A percentile compares a stretch with the other conserved stretches of the same genome.
phyloP scores from a whole-genome alignment of 2,888 invertebrate species.

The Ferrisia virgata region DNA sequence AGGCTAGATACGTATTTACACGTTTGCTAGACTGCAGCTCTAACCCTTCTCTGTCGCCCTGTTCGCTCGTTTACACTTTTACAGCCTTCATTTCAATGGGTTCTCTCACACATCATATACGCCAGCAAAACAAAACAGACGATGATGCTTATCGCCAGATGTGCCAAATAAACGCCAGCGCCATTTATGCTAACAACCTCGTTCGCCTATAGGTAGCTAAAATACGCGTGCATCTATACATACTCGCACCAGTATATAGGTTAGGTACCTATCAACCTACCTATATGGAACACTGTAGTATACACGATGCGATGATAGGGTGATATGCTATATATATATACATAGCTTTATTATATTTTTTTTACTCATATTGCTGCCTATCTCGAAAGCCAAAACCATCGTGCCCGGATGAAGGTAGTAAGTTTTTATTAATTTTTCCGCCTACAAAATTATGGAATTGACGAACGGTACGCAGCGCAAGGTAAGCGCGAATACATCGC shows the following conservation, averaged over 20 bases:
- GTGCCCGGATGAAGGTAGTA: not conserved
- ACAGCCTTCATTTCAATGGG: no score
- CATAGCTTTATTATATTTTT: not conserved
- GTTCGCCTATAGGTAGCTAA: not conserved
- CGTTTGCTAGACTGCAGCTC: not conserved
- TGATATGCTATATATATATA: not conserved
- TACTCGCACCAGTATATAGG: no score
- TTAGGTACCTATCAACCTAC: no score
- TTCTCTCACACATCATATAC: no score
- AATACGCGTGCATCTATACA: no score
- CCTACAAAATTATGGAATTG: no score
- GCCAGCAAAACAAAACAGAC: not conserved
- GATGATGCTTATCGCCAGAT: conserved; percentile 7
- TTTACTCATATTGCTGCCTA: no score
- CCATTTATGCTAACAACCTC: conserved; percentile 11
- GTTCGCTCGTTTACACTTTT: no score
- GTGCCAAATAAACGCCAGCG: not conserved
- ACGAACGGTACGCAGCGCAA: not conserved
- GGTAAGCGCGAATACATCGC: not conserved
- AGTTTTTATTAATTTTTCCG: not conserved
- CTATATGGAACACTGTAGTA: not conserved
- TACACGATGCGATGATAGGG: not conserved
- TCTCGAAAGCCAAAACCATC: not conserved
- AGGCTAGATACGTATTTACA: not conserved
- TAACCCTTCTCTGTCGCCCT: no score